Base-by-base conservation (phyloP, 2,797 vertebrate species). In the Centropyge bicolor region DNA sequence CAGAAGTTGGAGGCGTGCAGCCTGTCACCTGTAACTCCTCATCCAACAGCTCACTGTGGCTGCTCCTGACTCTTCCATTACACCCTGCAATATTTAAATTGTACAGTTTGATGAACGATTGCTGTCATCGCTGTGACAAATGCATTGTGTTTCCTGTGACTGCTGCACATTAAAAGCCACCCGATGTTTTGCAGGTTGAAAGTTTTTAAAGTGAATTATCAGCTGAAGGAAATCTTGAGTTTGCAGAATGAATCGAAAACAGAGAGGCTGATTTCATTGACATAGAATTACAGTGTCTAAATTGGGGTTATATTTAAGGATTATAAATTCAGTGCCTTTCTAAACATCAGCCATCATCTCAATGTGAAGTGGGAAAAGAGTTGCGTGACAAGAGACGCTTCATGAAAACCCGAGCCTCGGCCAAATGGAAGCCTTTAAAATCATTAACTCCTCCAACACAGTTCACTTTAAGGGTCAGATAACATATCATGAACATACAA, bases 361-460 rank as follows among this genome's bases (percentile, higher is more conserved):
- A 41, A 66, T 19, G 14, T 24, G 43, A 14, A 12, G 35, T 9
- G 27, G 65, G 35, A 41, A 46, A 35, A 22, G 45, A 10, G 62
- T 52, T 56, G 62, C 36, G 54, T 88, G 71, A 81, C 70, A 76
- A 69, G 62, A 27, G 13, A 10, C 4, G 16, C 43, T 14, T 74
- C 13, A 41, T 63, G 41, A 54, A 16, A 45, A 5, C n/a, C 3
- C 16, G 12, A 40, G 4, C 27, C 2, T 20, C 9, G 8, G 40
- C 9, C 56, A 27, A 63, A 59, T 1, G 1, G 22, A 43, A 41
- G 65, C 35, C 43, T 73, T 73, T 43, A 59, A 67, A 77, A 24
- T 20, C 14, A 51, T 65, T 35, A 70, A 27, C 69, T 64, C 51
- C 40, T 52, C 9, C 5, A 45, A 1, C 3, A 20, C 8, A 8